Base-by-base conservation (phyloP, 2,888 invertebrate species). In the Cataglyphis altisquamis region DNA sequence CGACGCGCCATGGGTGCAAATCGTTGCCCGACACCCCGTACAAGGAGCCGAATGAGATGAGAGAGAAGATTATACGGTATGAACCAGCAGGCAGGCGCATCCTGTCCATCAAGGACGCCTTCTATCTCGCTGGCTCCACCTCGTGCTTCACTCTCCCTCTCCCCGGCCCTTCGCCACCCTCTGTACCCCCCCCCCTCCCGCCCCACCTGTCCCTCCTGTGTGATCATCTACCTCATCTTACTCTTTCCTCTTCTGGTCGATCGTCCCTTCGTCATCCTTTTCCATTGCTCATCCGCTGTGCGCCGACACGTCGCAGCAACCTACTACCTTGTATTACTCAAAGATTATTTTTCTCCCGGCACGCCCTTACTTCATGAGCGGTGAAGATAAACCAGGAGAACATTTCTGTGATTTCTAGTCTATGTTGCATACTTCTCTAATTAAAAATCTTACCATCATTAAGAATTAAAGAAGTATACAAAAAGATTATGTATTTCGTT, bases 51-150 rank as follows among this genome's bases (percentile, higher is more conserved):
- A 92, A 92, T 91, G 91, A 91, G 91, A 92, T 91, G 92, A 91
- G 91, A 90, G 89, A 92, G 91, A 91, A 92, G 92, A 92, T 92
- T 92, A 91, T 89, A 92, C 90, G 90, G 90, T 90, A 90, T 87
- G 88, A 87, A 87, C 87, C 91, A 88, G 86, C 90, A 87, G 92
- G 90, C 92, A 92, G 92, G 91, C 88, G 91, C 92, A 92, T 92
- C 92, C 93, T 92, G 92, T 93, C 92, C 91, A 92, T 92, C 93
- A 92, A 92, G 93, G 93, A 91, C 93, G 92, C 89, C 92, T 91
- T 91, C 91, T 91, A 91, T 91, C 89, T 85, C 86, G 74, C 87
- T 86, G 88, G 86, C 89, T 91, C 91, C 91, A 87, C 90, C 89
- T 91, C 87, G 83, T 68, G 68, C 89, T 90, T 89, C 88, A 9